Base-by-base conservation (phyloP, 37 sponge, comb jelly and placozoan species). In the Diacarnus erythraeanus region DNA sequence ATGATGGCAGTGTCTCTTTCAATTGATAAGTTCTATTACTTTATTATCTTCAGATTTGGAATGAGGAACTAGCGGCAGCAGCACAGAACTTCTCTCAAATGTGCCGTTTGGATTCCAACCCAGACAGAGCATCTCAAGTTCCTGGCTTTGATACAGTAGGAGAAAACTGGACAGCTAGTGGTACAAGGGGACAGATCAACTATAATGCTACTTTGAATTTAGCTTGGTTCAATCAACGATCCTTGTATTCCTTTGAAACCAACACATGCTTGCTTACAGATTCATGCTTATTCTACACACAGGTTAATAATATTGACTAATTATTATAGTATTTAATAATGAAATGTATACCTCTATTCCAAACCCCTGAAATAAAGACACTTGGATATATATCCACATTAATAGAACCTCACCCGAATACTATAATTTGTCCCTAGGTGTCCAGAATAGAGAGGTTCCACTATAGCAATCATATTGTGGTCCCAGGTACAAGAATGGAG, bases 261-360 rank as follows among this genome's bases (percentile, higher is more conserved):
- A 69, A 69, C 39, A 69, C 38, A 35, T 84, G 85, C 56, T 23
- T 42, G 18, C 36, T 43, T n/a, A 21, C 43, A 33, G 71, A 34
- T 21, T 4, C 38, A 10, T 84, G 85, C 70, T 59, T 39, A 15
- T 63, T 69, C 42, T 84, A 84, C 78, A 84, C 72, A 27, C 85
- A 84, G 85, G 85, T 84, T 23, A 61, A 47, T 61, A 15, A n/a
- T n/a, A n/a, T n/a, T n/a, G n/a, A n/a, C n/a, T n/a, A n/a, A n/a
- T n/a, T n/a, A n/a, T n/a, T n/a, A n/a, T n/a, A n/a, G n/a, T n/a
- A n/a, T n/a, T n/a, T n/a, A n/a, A n/a, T n/a, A n/a, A n/a, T n/a
- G n/a, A n/a, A n/a, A n/a, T n/a, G n/a, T n/a, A n/a, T n/a, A n/a
- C n/a, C n/a, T n/a, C n/a, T n/a, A n/a, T n/a, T n/a, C n/a, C n/a